Evolutionary conservation across 2,797 vertebrate species (phyloP), one percentile per base, ranked within the genome.

Genomic region (Squalus acanthias): DNA sequence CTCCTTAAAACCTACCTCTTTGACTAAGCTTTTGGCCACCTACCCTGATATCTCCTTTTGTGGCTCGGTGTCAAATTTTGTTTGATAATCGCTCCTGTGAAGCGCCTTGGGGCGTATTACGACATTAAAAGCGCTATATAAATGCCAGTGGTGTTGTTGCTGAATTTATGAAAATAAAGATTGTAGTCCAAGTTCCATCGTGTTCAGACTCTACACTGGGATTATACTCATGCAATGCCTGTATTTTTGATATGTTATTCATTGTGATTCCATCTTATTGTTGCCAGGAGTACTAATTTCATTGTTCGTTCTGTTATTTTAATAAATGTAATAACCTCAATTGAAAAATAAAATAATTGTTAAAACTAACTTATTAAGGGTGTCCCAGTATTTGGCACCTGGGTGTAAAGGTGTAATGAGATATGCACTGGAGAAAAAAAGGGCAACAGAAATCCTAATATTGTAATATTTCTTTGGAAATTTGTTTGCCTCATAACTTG

Each of bases 261-360:
- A 57, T 26, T 57, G 24, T 89, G 50, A 60, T 89, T 29, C 39
- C 82, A 85, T 85, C 33, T 17, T 67, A 67, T 74, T 29, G 26
- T 26, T 74, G 72, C 72, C 53, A 3, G 53, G 46, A 60, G 24
- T 29, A 89, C 24, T 60, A 60, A 24, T 57, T 89, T 60, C 53
- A 57, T 89, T 89, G 20, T 60, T 60, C 26, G 26, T 46, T 96
- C 0, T 1, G 96, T 96, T 96, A 96, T 96, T 94, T 96, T 95
- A 87, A 74, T 74, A 96, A 96, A 70, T 69, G 91, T 46, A 67
- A 33, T 46, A 20, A 72, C 95, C 97, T 97, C 96, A 96, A 96
- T 96, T 96, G 95, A 97, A 96, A 96, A 60, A 96, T 33, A 96
- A 96, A 91, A 9, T 96, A 26, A 96, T 96, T 96, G 53, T 65